Evolutionary conservation across 2,797 vertebrate species (phyloP).

Genomic region (Rhyacichthys aspro): DNA sequence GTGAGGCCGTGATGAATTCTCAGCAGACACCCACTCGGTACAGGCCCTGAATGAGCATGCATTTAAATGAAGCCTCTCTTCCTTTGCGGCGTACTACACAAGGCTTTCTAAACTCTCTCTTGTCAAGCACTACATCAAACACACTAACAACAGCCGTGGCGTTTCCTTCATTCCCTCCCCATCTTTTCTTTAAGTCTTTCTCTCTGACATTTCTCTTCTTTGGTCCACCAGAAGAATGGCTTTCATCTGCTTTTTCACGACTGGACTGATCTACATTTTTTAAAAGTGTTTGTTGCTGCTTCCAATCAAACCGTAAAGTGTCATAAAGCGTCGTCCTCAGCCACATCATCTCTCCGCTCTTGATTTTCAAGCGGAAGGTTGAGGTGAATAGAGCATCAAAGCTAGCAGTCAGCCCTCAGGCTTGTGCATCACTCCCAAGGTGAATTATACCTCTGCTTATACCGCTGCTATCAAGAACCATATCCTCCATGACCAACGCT

Average conservation of each 20-base stretch:
- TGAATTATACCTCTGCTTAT: conserved; percentile 35
- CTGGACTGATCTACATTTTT: conserved; percentile 74
- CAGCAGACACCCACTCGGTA: conserved; percentile 71
- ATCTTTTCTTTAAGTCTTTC: conserved; percentile 71
- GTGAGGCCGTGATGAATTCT: conserved; percentile 76
- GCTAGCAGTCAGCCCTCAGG: conserved; percentile 68
- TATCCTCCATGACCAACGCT: conserved; percentile 46
- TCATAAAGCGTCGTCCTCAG: conserved; percentile 61
- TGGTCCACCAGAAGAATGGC: conserved; percentile 69
- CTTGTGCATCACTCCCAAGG: conserved; percentile 45
- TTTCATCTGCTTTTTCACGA: conserved; percentile 71
- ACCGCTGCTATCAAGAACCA: conserved; percentile 17
- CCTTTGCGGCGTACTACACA: conserved; percentile 64
- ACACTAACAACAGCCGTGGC: conserved; percentile 75
- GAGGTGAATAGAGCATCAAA: conserved; percentile 76
- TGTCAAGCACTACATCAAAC: conserved; percentile 83
- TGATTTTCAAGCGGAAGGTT: conserved; percentile 62
- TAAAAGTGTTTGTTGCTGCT: conserved; percentile 69
- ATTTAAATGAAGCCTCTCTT: conserved; percentile 78
- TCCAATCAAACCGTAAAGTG: conserved; percentile 72
- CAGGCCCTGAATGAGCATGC: conserved; percentile 75
- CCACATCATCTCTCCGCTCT: conserved; percentile 39
- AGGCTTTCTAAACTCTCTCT: conserved; percentile 81
- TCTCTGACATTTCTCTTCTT: conserved; percentile 74
- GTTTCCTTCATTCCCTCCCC: conserved; percentile 56